Base-by-base conservation (phyloP, 2,888 invertebrate species). In the Philereme transversata region DNA sequence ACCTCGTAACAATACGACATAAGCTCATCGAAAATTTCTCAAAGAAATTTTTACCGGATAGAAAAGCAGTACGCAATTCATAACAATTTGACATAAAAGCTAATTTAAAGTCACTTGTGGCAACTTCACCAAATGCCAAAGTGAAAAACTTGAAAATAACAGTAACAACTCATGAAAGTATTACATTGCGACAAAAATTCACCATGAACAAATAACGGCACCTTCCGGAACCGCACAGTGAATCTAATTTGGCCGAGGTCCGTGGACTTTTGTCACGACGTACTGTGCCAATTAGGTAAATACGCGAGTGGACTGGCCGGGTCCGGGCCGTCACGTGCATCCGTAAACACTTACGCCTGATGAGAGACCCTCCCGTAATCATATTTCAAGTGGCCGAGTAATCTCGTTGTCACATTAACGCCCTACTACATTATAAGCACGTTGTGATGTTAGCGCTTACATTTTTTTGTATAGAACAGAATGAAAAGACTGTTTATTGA, bases 281-380 rank as follows among this genome's bases (percentile, higher is more conserved):
- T 79, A 82, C 79, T 83, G 82, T 76, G 75, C 82, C 90, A 90
- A 90, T 90, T 90, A 91, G 84, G 86, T 87, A 90, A 90, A 91
- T 88, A 88, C 80, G 84, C 75, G 73, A 70, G 73, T 70, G 75
- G 73, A 65, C 71, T 69, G 65, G 46, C 64, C 65, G 64, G 52
- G 62, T 53, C 47, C 72, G 75, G 72, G 74, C 73, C 81, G 83
- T 81, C 84, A 81, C 82, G 81, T 84, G 85, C 84, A 84, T 84
- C 81, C 83, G 80, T 82, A 84, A 85, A 84, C 86, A 86, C 84
- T 86, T 82, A 83, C 77, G 68, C 68, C 76, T 83, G 84, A 84
- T 81, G 83, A 84, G 78, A 76, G 73, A 71, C 72, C 81, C 78
- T 65, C 72, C 72, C 81, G 78, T 85, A 84, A 84, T 86, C 84